Evolutionary conservation across 2,797 vertebrate genomes (phyloP), one percentile per base, ranked within the genome.

Genomic region (Melanotaenia nigrans): DNA sequence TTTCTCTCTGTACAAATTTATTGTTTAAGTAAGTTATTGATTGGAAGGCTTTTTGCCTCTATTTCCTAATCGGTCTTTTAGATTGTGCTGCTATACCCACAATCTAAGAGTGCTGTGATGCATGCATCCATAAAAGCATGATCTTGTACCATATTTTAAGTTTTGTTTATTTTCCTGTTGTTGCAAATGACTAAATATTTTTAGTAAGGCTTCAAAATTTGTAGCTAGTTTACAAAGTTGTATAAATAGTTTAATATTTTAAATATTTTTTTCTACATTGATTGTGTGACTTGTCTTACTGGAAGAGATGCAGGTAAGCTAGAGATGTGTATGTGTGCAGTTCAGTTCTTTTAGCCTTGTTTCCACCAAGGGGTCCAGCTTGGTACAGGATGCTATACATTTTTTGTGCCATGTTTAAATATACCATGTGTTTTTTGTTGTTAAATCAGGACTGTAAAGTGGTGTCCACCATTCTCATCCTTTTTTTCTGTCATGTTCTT

Each of bases 51-150:
- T 80, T 85, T 71, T 85, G 61, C 80, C 51, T 68, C 81, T 49
- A 20, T 38, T 86, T 85, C 53, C 42, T 86, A 59, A 84, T 78
- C 75, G 62, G 71, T 85, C 63, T 60, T 87, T 86, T 90, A 87
- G 86, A 90, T 88, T 93, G 83, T 87, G 83, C 11, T 75, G 38
- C 36, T 32, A 1, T 68, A 65, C 73, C 0, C 76, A 77, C 81
- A 81, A 82, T 85, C 82, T 89, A 78, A 80, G 76, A 78, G 79
- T 67, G 68, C 36, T 11, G 40, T 64, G 66, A 81, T 92, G 90
- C 93, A 93, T 94, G 92, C 77, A 70, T 77, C 40, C 61, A 55
- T 89, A 20, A 89, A 83, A 84, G 93, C 92, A 93, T 93, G 92
- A 75, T 73, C 8, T 70, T 32, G 32, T 68, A 28, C 59, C 25